Conservation (phyloP, 2,113 vertebrate genomes). For the Empidonax traillii region DNA sequence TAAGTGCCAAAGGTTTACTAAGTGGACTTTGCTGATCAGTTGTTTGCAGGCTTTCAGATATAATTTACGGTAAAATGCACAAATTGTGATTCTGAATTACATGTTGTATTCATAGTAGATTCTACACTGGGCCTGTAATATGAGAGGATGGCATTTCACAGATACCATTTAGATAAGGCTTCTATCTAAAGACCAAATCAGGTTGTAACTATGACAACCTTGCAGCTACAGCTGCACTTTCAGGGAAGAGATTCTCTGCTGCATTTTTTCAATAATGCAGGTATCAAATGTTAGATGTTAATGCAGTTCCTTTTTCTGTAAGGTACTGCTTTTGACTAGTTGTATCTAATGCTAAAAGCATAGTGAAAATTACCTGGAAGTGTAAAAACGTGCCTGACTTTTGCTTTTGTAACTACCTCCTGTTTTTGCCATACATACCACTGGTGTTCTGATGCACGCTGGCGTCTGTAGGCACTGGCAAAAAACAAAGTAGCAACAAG, state of each 20-base stretch:
- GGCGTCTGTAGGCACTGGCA: not conserved
- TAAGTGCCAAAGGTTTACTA: not conserved
- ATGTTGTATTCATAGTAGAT: fast-evolving
- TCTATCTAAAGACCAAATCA: not conserved
- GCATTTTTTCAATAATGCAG: not conserved
- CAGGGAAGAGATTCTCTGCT: not conserved
- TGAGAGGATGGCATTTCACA: not conserved
- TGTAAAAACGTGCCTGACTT: not conserved
- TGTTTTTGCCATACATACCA: not conserved
- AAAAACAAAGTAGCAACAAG: not conserved
- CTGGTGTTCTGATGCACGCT: not conserved
- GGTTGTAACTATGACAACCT: constrained; percentile 29
- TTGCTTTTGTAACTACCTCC: not conserved
- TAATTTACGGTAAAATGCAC: not conserved
- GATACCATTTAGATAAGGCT: not conserved
- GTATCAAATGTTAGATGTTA: not conserved
- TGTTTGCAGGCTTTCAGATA: not conserved
- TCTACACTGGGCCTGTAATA: not conserved
- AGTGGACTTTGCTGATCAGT: not conserved
- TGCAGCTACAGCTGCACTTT: not conserved
- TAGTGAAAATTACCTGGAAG: not conserved
- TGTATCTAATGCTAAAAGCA: not conserved
- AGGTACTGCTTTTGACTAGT: not conserved
- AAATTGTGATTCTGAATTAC: not conserved
- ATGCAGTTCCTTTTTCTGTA: not conserved